Percentiles rank a stretch among this genome's conserved stretches.
phyloP scores from a whole-genome alignment of 2,113 vertebrate species.

The Pachypanchax playfairii region DNA sequence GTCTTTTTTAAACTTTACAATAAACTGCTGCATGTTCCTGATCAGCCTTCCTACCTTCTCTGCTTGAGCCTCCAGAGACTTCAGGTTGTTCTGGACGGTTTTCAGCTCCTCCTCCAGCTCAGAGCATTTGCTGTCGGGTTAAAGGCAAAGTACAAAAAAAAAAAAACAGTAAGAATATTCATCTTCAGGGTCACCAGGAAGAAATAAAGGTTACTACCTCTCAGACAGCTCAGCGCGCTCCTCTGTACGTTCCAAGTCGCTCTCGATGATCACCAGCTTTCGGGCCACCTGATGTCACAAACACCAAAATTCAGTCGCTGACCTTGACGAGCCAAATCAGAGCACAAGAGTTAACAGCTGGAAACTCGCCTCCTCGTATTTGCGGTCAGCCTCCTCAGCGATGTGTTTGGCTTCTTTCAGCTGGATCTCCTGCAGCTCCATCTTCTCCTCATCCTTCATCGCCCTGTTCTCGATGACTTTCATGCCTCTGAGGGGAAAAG shows the following conservation, averaged over 20 bases:
- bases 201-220: conserved; percentile 79
- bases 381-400: conserved; percentile 98
- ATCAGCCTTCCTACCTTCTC: conserved; percentile 87
- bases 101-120: conserved; percentile 99
- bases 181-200: neutral
- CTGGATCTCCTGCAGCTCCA: conserved; percentile 99
- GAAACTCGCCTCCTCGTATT: conserved; percentile 94
- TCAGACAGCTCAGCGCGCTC: conserved; percentile 96
- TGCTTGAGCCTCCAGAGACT: conserved; percentile 99
- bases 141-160: neutral
- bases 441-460: conserved; percentile 98
- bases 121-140: conserved; percentile 94
- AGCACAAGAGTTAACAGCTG: conserved; percentile 17
- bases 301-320: conserved; percentile 3
- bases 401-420: conserved; percentile 99
- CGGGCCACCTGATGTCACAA: conserved; percentile 88
- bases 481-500: conserved; percentile 88
- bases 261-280: conserved; percentile 99
- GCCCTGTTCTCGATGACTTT: conserved; percentile 99
- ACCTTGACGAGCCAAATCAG: neutral
- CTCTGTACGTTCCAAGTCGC: conserved; percentile 95
- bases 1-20: too few species aligned
- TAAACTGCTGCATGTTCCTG: neutral
- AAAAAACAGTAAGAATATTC: neutral
- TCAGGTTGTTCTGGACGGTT: conserved; percentile 99